Evolutionary conservation across 2,113 vertebrate species (phyloP).

Genomic region (Zapornia atra): DNA sequence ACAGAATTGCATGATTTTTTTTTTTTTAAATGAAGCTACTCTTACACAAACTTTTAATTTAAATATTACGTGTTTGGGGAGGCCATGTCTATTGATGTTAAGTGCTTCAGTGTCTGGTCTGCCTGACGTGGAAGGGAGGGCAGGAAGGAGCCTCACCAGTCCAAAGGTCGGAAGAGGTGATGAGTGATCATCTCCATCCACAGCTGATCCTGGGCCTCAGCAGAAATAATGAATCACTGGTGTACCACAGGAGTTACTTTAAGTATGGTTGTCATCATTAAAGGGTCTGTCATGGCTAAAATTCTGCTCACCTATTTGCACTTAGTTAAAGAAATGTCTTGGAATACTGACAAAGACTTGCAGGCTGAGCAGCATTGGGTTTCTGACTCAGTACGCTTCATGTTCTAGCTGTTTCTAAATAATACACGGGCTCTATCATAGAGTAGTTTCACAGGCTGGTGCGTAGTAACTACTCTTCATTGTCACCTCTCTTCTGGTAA

Average conservation of each 20-base stretch:
- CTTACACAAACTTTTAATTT: not conserved
- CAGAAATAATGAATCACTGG: not conserved
- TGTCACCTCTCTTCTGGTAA: not conserved
- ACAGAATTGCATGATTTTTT: accelerated
- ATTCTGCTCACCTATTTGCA: not conserved
- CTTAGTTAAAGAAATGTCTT: not conserved
- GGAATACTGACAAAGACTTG: not conserved
- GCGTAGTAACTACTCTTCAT: not conserved
- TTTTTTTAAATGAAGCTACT: not conserved
- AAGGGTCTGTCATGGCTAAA: not conserved
- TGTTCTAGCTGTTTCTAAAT: not conserved
- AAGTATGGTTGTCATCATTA: too few relatives aligned
- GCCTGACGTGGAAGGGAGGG: not conserved
- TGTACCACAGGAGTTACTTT: too few relatives aligned
- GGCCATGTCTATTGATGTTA: accelerated
- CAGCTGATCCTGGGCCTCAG: not conserved
- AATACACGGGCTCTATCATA: not conserved
- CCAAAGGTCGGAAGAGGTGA: not conserved
- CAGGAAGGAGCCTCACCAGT: not conserved
- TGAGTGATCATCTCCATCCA: not conserved
- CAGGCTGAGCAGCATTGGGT: not conserved
- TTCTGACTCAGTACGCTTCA: not conserved
- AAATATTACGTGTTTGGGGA: accelerated
- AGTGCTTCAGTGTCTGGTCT: not conserved
- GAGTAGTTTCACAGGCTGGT: not conserved